Base-by-base conservation (phyloP, 2,113 vertebrate genomes). In the Tachysurus fulvidraco region DNA sequence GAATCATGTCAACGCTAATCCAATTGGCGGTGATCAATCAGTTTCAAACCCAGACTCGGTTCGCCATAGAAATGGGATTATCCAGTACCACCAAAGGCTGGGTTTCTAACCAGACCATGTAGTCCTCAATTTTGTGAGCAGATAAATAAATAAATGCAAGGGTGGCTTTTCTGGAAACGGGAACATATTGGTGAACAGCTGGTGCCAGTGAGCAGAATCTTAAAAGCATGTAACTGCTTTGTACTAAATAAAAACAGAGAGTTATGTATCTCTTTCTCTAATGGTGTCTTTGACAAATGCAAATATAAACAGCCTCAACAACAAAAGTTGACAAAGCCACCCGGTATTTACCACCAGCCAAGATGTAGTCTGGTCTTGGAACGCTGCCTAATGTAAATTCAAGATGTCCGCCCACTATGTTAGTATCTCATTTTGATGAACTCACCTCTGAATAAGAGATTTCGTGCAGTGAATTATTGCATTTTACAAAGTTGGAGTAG, bases 101-200 rank as follows among this genome's bases (percentile, higher is more conserved):
- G 79, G 67, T 87, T 86, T 90, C 46, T 82, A 57, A 87, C 28
- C 86, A 86, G 64, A 67, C 52, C 80, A 73, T 9, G 10, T 28
- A 54, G 81, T 83, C 65, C 89, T 89, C 64, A 85, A 81, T 88
- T 90, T 86, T 84, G 65, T 85, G 77, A 81, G 83, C n/a, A 69
- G 89, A 85, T 83, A 83, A 80, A 85, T 83, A 87, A 83, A 86
- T 82, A 88, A 88, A 86, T 17, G 67, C 81, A 60, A 81, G 19
- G 25, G 36, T 6, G 46, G 52, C 84, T 86, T 50, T 77, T 25
- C 81, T 88, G 67, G 52, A 83, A 84, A 57, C 79, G 41, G 60
- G 57, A 91, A 85, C 91, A 92, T 91, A 88, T 88, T 90, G 91
- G 52, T 28, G 80, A 91, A 83, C 89, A 90, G 89, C 88, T 91